A percentile compares a stretch with the other conserved stretches of the same genome.
Conservation (phyloP, 2,113 vertebrate genomes). For the Rhagologus leucostigma region DNA sequence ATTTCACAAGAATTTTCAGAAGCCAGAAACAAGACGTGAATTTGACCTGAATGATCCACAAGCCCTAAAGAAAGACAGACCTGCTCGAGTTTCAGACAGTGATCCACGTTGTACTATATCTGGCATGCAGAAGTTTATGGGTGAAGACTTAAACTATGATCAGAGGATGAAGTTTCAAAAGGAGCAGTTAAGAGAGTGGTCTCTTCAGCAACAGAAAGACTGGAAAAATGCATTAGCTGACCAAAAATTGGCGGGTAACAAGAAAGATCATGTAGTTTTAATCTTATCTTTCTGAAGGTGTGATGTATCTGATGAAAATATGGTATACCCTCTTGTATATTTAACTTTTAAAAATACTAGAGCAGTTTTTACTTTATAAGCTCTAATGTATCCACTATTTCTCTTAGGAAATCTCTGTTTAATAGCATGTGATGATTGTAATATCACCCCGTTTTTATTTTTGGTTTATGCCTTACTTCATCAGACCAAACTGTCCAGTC, state of each 20-base stretch:
- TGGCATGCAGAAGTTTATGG: slow-evolving; percentile 81
- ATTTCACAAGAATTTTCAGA: slow-evolving; percentile 78
- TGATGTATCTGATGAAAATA: background rate
- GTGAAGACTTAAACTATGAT: slow-evolving; percentile 77
- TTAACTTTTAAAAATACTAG: background rate
- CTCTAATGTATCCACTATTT: background rate
- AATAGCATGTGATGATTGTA: background rate
- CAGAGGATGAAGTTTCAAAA: slow-evolving; percentile 77
- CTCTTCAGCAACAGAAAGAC: slow-evolving; percentile 80
- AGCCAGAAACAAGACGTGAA: slow-evolving; percentile 70
- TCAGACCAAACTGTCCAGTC: background rate
- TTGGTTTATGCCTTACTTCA: background rate
- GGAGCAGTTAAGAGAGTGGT: slow-evolving; percentile 86
- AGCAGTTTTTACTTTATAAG: background rate
- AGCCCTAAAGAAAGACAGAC: slow-evolving; percentile 68
- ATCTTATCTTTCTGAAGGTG: background rate
- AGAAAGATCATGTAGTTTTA: background rate
- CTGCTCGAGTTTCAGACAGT: slow-evolving; percentile 50
- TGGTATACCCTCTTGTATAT: background rate
- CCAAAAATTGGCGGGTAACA: slow-evolving; percentile 72
- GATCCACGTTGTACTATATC: slow-evolving; percentile 69
- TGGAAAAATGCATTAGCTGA: slow-evolving; percentile 50
- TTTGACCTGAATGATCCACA: slow-evolving; percentile 80
- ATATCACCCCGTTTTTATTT: background rate
- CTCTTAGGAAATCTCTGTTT: background rate